Evolutionary conservation across 2,888 invertebrate genomes (phyloP), one percentile per base, ranked within the genome.

Genomic region (Andrena dorsata): DNA sequence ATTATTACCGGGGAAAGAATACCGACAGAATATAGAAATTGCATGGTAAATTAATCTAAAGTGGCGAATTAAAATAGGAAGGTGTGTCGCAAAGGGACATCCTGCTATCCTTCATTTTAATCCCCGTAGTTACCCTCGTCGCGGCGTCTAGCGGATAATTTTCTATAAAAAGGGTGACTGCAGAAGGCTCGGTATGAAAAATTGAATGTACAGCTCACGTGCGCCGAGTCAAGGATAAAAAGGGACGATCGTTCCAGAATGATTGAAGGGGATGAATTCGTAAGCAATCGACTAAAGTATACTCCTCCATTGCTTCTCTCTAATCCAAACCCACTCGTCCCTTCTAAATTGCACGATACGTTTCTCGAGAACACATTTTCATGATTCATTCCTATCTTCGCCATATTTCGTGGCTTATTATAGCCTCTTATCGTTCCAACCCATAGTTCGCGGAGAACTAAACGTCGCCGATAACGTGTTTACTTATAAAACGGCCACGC

Each of bases 351-450:
- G 30, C 30, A 41, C 68, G 28, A 61, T 61, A 61, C 70, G 26
- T 47, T 70, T 75, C 47, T 47, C 69, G 20, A 26, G 28, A 61
- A 70, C 8, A 28, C 32, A 60, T 51, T 75, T 70, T 61, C 60
- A 49, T 75, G 60, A 75, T 35, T 76, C 51, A 63, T 30, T 28
- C 20, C 23, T 26, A n/a, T 7, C 51, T 20, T 71, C n/a, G 10
- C 3, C 23, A 23, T 30, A n/a, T 4, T 61, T 61, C 61, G n/a
- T 5, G 8, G 20, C 61, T 20, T 32, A 30, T 60, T 30, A 60
- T 30, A 60, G 30, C 35, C 63, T 49, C 10, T 23, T 28, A 13
- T 20, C 23, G 30, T 10, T 23, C 41, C 5, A 28, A 13, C 53
- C 13, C 56, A 6, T 56, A 41, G 13, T 73, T n/a, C 28, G 28